A percentile compares a stretch with the other conserved stretches of the same genome.
Evolutionary conservation across 2,113 vertebrate species (phyloP).

Genomic region (Myiopsitta monachus): DNA sequence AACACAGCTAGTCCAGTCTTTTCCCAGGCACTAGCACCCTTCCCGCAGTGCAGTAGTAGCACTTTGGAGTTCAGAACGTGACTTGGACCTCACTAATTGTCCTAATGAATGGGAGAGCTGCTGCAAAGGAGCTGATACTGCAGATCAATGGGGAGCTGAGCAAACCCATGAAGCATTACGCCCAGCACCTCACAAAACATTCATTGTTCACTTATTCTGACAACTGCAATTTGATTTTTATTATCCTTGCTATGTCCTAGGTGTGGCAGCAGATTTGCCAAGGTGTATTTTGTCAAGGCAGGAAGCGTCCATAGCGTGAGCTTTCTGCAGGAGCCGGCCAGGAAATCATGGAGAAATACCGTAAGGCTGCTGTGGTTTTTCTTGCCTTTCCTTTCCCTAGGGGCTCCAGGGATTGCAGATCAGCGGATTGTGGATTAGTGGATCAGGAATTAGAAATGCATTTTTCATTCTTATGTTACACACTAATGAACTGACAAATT

Average conservation of each 20-base stretch:
- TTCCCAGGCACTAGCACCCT: background rate
- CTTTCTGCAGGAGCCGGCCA: background rate
- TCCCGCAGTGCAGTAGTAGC: background rate
- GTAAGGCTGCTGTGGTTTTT: background rate
- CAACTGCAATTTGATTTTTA: background rate
- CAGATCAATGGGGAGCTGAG: background rate
- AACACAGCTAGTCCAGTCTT: background rate
- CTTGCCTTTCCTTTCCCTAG: slow-evolving; percentile 12
- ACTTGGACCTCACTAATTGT: background rate
- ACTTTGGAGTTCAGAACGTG: background rate
- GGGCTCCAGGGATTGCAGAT: background rate
- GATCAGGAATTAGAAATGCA: slow-evolving; percentile 42
- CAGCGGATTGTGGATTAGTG: slow-evolving; percentile 11
- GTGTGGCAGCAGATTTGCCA: background rate
- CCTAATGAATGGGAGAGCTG: background rate
- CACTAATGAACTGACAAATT: slow-evolving; percentile 60
- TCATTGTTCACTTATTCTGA: background rate
- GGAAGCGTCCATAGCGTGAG: background rate
- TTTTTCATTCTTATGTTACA: slow-evolving; percentile 45
- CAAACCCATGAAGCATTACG: background rate
- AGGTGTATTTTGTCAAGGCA: background rate
- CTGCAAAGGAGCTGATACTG: background rate
- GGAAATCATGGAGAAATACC: background rate
- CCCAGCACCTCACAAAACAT: background rate
- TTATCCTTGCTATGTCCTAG: background rate